Percentiles rank a stretch among this genome's conserved stretches.
phyloP scores from a whole-genome alignment of 2,888 invertebrate species.

The Chloromyia formosa region DNA sequence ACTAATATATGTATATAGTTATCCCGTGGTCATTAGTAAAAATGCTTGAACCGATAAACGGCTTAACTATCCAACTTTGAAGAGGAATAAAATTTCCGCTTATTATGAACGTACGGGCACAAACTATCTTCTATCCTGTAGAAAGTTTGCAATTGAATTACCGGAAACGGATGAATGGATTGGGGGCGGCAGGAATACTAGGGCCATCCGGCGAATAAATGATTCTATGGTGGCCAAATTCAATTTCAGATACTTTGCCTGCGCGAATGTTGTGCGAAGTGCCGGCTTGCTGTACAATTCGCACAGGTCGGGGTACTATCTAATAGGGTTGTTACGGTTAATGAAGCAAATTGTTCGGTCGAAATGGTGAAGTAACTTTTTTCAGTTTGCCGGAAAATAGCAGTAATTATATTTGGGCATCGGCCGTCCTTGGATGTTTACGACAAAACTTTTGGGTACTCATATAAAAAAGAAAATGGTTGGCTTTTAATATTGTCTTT shows the following conservation, averaged over 20 bases:
- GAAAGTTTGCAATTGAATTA: constrained; percentile 43
- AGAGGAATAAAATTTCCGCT: constrained; percentile 44
- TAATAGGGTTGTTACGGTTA: constrained; percentile 16
- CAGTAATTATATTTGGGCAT: no score
- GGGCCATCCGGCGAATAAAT: constrained; percentile 39
- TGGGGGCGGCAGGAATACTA: constrained; percentile 30
- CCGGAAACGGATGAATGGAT: constrained; percentile 43
- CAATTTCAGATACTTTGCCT: constrained; percentile 29
- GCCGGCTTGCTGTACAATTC: not conserved
- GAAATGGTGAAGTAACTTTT: not conserved
- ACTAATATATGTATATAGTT: not conserved
- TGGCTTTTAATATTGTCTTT: no score
- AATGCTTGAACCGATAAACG: constrained; percentile 42
- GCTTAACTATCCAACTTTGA: constrained; percentile 34
- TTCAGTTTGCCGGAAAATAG: no score
- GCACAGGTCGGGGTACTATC: constrained; percentile 7
- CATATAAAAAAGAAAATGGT: no score
- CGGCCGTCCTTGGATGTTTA: no score
- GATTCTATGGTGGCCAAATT: constrained; percentile 32
- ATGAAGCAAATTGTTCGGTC: constrained; percentile 23
- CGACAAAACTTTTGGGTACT: no score
- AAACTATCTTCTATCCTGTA: constrained; percentile 6
- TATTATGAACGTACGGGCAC: constrained; percentile 31
- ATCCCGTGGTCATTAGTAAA: constrained; percentile 42
- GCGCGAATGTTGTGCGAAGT: not conserved